Base-by-base conservation (phyloP, 2,113 vertebrate species). In the Salvelinus alpinus region DNA sequence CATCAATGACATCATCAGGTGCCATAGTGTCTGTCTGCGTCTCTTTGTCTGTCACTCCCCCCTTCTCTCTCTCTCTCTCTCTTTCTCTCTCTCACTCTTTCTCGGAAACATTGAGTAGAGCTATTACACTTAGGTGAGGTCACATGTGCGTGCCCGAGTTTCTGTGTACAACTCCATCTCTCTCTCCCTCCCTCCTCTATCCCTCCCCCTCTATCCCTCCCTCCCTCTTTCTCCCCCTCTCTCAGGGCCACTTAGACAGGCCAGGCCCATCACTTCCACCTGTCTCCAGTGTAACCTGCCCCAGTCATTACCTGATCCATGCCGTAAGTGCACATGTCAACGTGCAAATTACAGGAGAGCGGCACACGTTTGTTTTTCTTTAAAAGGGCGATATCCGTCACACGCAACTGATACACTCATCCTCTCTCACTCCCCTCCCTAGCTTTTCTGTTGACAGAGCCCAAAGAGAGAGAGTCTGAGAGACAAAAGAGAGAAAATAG, bases 271-370 rank as follows among this genome's bases (percentile, higher is more conserved):
- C 78, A 83, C 87, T 82, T 88, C 87, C 91, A 91, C 90, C 89
- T 91, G 91, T 92, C 91, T 92, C 85, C 86, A 84, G 73, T 29
- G 57, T 81, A 89, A 86, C 86, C 89, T 89, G 85, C 80, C 87
- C 87, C 85, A 82, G 85, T 91, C 86, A 92, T 92, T 92, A 82
- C 85, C 80, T 71, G 78, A 88, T 82, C 86, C 88, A 80, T 78
- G 76, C 86, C 87, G 84, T 91, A 91, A 91, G 90, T 92, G 90
- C 91, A 89, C 90, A 86, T 91, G 90, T 92, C 90, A 92, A 88
- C 91, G 29, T 85, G 82, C 64, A 13, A 89, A 92, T 92, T 92
- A 92, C 82, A 92, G 87, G 89, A 85, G 80, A 69, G 48, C 24
- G 4, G 34, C 79, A 78, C 76, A 85, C 86, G 82, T 92, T 92